Evolutionary conservation across 2,113 vertebrate species (phyloP).

Genomic region (Galemys pyrenaicus): DNA sequence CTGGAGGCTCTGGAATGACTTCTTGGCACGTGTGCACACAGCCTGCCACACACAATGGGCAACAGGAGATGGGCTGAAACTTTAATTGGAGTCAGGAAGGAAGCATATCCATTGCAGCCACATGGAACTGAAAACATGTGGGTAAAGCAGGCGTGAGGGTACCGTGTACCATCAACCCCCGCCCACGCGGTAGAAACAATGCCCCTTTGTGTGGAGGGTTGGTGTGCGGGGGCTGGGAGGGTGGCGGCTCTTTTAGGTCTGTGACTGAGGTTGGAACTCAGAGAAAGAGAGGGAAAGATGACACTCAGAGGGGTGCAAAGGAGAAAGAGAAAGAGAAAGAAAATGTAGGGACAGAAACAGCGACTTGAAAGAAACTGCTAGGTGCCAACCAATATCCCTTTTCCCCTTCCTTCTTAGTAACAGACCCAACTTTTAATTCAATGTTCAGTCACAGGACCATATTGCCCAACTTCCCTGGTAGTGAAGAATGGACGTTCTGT

Average conservation of each 20-base stretch:
- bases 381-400: background rate
- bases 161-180: accelerated
- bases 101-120: background rate
- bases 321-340: background rate
- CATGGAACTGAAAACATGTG: background rate
- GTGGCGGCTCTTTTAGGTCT: background rate
- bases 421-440: background rate
- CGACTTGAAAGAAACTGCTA: background rate
- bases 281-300: background rate
- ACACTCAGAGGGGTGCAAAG: background rate
- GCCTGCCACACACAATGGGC: background rate
- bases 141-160: accelerated
- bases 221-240: background rate
- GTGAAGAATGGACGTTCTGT: background rate
- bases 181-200: accelerated
- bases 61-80: background rate
- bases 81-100: background rate
- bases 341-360: background rate
- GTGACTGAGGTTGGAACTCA: background rate
- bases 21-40: background rate
- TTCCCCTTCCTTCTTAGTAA: background rate
- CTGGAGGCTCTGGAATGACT: background rate
- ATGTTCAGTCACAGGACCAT: background rate
- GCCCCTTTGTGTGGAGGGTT: background rate
- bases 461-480: background rate